Conservation (phyloP, 37 sponge, comb jelly and placozoan species). For the Aplysina aerophoba region DNA sequence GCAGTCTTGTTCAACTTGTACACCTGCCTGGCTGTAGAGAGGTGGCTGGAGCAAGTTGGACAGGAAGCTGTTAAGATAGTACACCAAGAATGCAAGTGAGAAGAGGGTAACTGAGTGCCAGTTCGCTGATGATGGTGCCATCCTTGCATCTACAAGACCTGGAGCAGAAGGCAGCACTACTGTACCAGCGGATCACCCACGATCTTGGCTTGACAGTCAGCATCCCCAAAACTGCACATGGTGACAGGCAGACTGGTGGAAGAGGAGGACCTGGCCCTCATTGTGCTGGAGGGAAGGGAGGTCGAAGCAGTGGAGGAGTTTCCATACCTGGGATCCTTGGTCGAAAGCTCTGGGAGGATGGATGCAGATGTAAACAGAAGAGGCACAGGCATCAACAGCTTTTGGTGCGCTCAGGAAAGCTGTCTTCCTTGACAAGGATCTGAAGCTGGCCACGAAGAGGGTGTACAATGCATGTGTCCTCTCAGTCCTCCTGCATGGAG, state of each 20-base stretch:
- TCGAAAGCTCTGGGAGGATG: constrained; percentile 30
- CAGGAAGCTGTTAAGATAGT: neutral
- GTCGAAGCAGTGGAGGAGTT: constrained; percentile 33
- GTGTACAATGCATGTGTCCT: constrained; percentile 33
- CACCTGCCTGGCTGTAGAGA: constrained; percentile 9
- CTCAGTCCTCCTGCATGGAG: constrained; percentile 34
- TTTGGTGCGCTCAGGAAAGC: constrained; percentile 42
- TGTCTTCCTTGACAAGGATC: constrained; percentile 29
- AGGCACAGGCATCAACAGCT: constrained; percentile 35
- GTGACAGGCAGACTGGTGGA: constrained; percentile 36
- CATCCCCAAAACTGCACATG: constrained; percentile 29
- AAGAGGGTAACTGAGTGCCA: constrained; percentile 18
- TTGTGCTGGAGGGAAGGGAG: neutral
- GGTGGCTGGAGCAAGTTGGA: constrained; percentile 26
- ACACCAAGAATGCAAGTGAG: constrained; percentile 4
- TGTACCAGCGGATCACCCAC: constrained; percentile 3
- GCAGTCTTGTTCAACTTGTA: constrained; percentile 16
- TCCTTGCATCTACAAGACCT: constrained; percentile 29
- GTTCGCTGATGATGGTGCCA: constrained; percentile 39
- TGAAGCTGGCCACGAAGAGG: constrained; percentile 20
- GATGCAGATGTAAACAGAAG: constrained; percentile 35
- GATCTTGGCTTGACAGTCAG: constrained; percentile 34
- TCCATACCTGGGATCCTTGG: constrained; percentile 31
- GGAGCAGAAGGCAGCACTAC: constrained; percentile 33
- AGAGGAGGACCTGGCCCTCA: neutral